Evolutionary conservation across 1,140 invertebrate genomes (phyloP).

Genomic region (Neodiprion virginianus): DNA sequence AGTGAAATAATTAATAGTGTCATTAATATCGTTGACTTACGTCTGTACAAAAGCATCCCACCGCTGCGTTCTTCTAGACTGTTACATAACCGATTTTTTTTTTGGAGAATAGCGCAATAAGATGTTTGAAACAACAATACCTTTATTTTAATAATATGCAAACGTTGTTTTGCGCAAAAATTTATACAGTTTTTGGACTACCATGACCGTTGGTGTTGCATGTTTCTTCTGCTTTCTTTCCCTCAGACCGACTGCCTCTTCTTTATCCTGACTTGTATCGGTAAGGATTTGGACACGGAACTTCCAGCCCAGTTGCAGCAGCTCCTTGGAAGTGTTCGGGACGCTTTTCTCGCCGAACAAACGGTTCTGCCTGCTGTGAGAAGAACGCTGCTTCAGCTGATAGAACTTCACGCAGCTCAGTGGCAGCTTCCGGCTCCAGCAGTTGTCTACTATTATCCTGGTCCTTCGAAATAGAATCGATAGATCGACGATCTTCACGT

Average conservation of each 20-base stretch:
- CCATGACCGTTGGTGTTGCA: constrained; percentile 11
- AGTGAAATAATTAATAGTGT: too few species aligned
- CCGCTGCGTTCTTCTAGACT: too few species aligned
- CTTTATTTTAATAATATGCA: neutral
- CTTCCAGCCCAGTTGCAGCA: constrained; percentile 79
- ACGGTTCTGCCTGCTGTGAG: constrained; percentile 71
- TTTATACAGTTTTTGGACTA: neutral
- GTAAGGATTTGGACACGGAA: constrained; percentile 83
- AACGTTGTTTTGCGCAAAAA: constrained; percentile 6
- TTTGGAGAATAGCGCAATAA: too few species aligned
- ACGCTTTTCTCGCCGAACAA: constrained; percentile 80
- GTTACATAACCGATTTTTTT: too few species aligned
- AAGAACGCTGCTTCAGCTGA: constrained; percentile 85
- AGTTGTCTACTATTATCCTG: constrained; percentile 87
- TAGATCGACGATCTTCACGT: neutral
- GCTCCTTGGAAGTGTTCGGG: constrained; percentile 78
- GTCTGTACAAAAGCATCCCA: too few species aligned
- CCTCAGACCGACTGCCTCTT: constrained; percentile 84
- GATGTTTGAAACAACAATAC: neutral
- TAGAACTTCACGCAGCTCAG: constrained; percentile 85
- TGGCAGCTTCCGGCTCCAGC: constrained; percentile 89
- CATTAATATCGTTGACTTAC: too few species aligned
- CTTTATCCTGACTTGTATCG: constrained; percentile 85
- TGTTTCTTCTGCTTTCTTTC: constrained; percentile 33
- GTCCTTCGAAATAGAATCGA: constrained; percentile 46